Evolutionary conservation across 2,113 vertebrate genomes (phyloP), one percentile per base, ranked within the genome.

Genomic region (Chrysochloris asiatica): DNA sequence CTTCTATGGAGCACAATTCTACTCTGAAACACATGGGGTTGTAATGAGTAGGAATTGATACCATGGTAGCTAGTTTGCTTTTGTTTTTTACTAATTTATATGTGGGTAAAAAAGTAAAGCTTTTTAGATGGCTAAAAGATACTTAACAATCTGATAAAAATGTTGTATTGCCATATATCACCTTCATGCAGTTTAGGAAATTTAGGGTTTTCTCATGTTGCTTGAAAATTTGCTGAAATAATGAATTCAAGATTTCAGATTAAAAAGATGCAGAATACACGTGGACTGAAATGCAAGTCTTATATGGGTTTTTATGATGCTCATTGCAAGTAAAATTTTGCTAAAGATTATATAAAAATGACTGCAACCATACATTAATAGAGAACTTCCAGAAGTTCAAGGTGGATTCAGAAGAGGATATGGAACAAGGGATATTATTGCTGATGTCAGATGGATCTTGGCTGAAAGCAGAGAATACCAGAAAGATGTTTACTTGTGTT

Each of bases 181-280:
- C 10, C 54, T 73, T 81, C 12, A 2, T 2, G 4, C 13, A 77
- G 71, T 30, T 47, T 48, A 36, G 76, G 54, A 88, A 56, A 80
- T 14, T 6, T 26, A 79, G 30, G 30, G 47, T 71, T 89, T 87
- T 61, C 17, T 83, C 14, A 16, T 13, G 21, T 14, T 86, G n/a
- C 13, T 59, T 89, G 33, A 36, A 48, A 89, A 83, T 30, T 65
- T 80, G 28, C 21, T 93, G 41, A 61, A 59, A 75, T 61, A 67
- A 88, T n/a, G 24, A 77, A 69, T 52, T 87, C 7, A 87, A 78
- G 7, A 41, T 52, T 73, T 92, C 83, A 94, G 73, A 92, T 22
- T 69, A 41, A 91, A 73, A 94, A 33, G 30, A 47, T 38, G 12
- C 5, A 81, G 56, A 54, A n/a, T 73, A 87, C 11, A 87, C 8